These are phyloP conservation scores for Poecilia picta DNA, from an alignment of 2,797 vertebrate species.

Conservation along the genomic window DNA sequence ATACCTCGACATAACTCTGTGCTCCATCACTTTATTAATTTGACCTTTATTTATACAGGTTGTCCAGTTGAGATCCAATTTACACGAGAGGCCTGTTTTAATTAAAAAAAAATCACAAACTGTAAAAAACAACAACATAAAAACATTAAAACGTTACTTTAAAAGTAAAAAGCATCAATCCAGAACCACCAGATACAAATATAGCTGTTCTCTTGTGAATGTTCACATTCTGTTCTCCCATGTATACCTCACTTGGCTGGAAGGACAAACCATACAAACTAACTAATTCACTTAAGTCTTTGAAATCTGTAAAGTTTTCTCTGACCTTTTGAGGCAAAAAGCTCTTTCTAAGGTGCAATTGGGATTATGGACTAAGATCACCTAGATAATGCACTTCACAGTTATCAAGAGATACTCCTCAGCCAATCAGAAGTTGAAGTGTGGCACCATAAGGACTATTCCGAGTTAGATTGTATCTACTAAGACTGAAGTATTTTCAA, in stretches of 20 bases:
- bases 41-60: no score
- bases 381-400: not conserved
- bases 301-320: not conserved
- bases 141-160: no score
- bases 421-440: not conserved
- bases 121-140: no score
- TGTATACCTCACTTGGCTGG: not conserved
- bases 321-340: not conserved
- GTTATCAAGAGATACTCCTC: not conserved
- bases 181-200: not conserved
- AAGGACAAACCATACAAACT: not conserved
- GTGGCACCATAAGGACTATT: not conserved
- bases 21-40: no score
- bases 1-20: no score
- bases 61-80: no score
- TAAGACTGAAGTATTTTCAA: not conserved
- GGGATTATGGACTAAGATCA: not conserved
- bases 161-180: no score
- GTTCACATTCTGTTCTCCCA: not conserved
- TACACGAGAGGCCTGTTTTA: no score
- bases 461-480: not conserved
- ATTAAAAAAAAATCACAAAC: no score
- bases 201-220: not conserved
- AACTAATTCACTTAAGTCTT: not conserved
- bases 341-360: not conserved